Percentiles rank a stretch among this genome's conserved stretches.
Conservation (phyloP, 2,113 vertebrate genomes). For the Orientallactaga bullata region DNA sequence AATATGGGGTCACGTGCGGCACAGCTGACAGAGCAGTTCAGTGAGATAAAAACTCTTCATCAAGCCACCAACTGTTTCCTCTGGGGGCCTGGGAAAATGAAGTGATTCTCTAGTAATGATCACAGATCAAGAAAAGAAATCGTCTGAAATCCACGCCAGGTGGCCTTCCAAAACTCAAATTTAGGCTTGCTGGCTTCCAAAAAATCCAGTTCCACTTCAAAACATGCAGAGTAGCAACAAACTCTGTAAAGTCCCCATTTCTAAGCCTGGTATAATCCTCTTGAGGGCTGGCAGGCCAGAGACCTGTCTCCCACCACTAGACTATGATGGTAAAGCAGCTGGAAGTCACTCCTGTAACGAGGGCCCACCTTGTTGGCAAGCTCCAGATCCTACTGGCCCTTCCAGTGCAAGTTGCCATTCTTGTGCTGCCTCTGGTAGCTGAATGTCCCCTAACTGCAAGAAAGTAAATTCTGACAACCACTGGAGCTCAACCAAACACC, state of each 20-base stretch:
- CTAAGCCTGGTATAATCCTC: no score
- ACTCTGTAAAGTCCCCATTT: neutral
- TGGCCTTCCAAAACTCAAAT: neutral
- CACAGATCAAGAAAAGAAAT: neutral
- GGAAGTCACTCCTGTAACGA: neutral
- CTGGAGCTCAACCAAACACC: neutral
- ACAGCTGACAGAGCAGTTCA: neutral
- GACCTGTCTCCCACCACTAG: neutral
- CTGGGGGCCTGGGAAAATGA: neutral
- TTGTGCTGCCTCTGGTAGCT: neutral
- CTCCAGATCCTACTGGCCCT: neutral
- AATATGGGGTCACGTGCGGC: neutral
- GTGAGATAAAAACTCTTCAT: neutral
- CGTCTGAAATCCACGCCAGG: neutral
- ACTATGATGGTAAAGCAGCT: neutral
- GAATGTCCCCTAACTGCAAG: neutral
- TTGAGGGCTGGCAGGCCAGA: accelerated
- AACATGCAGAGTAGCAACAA: neutral
- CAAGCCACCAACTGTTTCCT: neutral
- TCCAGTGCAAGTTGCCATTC: neutral
- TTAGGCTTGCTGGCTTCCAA: neutral
- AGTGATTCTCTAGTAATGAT: neutral
- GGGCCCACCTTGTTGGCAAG: neutral
- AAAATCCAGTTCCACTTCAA: neutral
- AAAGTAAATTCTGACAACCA: neutral